phyloP scores from a whole-genome alignment of 2,888 invertebrate genomes.

The Yponomeuta malinellus region DNA sequence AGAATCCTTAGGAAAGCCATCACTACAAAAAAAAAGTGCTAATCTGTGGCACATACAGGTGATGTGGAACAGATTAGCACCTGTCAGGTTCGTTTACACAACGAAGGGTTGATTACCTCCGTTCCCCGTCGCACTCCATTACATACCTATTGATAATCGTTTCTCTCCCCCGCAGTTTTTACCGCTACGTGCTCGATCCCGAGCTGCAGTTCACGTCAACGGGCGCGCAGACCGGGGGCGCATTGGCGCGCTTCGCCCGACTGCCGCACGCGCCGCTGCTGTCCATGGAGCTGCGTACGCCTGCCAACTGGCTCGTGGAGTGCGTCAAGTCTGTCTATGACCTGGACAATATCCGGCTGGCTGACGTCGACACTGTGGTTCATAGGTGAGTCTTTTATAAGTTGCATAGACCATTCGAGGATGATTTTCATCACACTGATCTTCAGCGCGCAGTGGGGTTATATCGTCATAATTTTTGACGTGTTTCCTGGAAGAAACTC shows the following conservation, averaged over 20 bases:
- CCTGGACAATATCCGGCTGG: constrained; percentile 96
- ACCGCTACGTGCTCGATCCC: constrained; percentile 94
- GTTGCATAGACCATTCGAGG: neutral
- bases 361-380: constrained; percentile 92
- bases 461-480: too few species aligned
- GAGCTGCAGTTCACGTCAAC: constrained; percentile 87
- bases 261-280: constrained; percentile 94
- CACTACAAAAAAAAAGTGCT: too few species aligned
- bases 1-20: too few species aligned
- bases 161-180: constrained; percentile 79
- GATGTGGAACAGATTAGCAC: too few species aligned
- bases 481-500: too few species aligned
- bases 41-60: too few species aligned
- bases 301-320: constrained; percentile 97
- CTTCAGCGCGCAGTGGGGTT: neutral
- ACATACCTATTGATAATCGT: too few species aligned
- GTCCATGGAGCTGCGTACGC: constrained; percentile 85
- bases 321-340: constrained; percentile 95
- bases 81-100: too few species aligned
- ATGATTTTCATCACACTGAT: too few species aligned
- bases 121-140: too few species aligned
- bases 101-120: too few species aligned
- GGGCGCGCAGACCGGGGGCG: constrained; percentile 83
- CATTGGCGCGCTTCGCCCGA: constrained; percentile 89
- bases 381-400: constrained; percentile 76